Conservation (phyloP, 2,888 invertebrate species). For the Epistrophella euchroma region DNA sequence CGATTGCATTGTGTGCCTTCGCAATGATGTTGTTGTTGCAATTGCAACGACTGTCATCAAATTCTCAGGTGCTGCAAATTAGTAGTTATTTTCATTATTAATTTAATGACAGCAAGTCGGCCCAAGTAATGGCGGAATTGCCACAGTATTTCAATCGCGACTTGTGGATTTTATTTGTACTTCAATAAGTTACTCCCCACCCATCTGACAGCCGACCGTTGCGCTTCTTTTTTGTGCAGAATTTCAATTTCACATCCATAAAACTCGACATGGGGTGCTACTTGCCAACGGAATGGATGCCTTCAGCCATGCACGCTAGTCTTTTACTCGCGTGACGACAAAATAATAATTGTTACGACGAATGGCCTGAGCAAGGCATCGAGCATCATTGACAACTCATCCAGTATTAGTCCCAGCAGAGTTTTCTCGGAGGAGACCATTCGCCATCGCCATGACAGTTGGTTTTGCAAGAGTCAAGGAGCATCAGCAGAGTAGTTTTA, state of each 20-base stretch:
- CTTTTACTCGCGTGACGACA: slow-evolving; percentile 68
- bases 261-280: slow-evolving; percentile 69
- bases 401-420: slow-evolving; percentile 3
- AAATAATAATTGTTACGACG: slow-evolving; percentile 71
- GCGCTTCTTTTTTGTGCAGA: slow-evolving; percentile 58
- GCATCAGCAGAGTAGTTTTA: slow-evolving; percentile 65
- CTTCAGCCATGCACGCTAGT: slow-evolving; percentile 36
- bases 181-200: slow-evolving; percentile 58
- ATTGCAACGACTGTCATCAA: slow-evolving; percentile 60
- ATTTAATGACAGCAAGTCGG: slow-evolving; percentile 68
- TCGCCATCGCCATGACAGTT: slow-evolving; percentile 28
- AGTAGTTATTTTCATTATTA: slow-evolving; percentile 75
- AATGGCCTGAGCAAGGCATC: slow-evolving; percentile 63
- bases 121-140: slow-evolving; percentile 53
- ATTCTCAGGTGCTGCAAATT: slow-evolving; percentile 76
- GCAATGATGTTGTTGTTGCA: slow-evolving; percentile 13
- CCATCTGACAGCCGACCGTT: slow-evolving; percentile 29
- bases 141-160: slow-evolving; percentile 67
- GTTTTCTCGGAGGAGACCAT: slow-evolving; percentile 33
- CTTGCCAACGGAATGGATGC: slow-evolving; percentile 28
- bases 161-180: slow-evolving; percentile 68
- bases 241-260: slow-evolving; percentile 68
- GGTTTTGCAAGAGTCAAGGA: slow-evolving; percentile 38
- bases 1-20: background rate
- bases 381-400: slow-evolving; percentile 59